Evolutionary conservation across 2,888 invertebrate genomes (phyloP).

Genomic region (Ennomos erosarius): DNA sequence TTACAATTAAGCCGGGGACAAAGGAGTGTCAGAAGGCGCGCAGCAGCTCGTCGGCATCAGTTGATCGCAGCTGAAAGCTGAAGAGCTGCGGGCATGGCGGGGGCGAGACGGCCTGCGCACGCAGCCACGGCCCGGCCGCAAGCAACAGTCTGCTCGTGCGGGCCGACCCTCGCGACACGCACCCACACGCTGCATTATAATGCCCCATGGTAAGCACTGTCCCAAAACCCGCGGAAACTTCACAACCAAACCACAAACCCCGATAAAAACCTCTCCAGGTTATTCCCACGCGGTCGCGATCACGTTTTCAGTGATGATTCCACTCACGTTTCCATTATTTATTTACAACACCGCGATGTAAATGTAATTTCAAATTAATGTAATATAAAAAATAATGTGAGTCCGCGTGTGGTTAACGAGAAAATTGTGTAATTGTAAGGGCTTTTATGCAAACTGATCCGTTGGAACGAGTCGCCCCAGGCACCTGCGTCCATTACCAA

Average conservation of each 20-base stretch:
- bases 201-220: conserved; percentile 77
- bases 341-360: conserved; percentile 61
- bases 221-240: conserved; percentile 48
- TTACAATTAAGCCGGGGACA: conserved; percentile 67
- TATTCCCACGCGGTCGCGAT: conserved; percentile 18
- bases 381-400: conserved; percentile 39
- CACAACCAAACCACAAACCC: conserved; percentile 29
- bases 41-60: conserved; percentile 50
- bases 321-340: conserved; percentile 66
- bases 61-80: conserved; percentile 27
- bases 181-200: conserved; percentile 65
- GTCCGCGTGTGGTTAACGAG: conserved; percentile 39
- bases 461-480: conserved; percentile 37
- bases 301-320: conserved; percentile 71
- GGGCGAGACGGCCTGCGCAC: conserved; percentile 66
- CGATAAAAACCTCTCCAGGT: neutral
- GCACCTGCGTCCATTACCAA: conserved; percentile 52
- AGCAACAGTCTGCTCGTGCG: conserved; percentile 83
- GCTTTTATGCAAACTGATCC: conserved; percentile 36
- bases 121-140: conserved; percentile 70
- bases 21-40: conserved; percentile 65
- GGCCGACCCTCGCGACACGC: conserved; percentile 69
- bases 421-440: conserved; percentile 38
- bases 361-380: conserved; percentile 48
- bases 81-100: conserved; percentile 42